Base-by-base conservation (phyloP, 1,140 invertebrate genomes). In the Hyphantria cunea region DNA sequence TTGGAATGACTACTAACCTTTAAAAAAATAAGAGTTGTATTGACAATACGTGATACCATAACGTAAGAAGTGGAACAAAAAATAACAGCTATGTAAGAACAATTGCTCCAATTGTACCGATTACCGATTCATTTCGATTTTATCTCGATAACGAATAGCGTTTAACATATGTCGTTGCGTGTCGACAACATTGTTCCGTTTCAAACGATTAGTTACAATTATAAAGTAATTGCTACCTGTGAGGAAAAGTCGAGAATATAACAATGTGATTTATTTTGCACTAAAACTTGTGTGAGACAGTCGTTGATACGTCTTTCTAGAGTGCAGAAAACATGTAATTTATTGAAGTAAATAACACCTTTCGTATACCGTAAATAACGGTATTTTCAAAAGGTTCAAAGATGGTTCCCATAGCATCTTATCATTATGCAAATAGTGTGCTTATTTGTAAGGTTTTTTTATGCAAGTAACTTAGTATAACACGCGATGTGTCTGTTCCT, bases 111-210 rank as follows among this genome's bases (percentile, higher is more conserved):
- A 33, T 12, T n/a, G 12, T 5, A 25, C 17, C 17, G 17, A 25
- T 25, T 44, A 44, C 12, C 12, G 10, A 47, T 47, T 47, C 14
- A 17, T 58, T 37, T 49, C 55, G 44, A 58, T 37, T 48, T 49
- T 61, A 74, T 72, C 71, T 72, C 65, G 72, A 72, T 67, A 65
- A 64, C 47, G 63, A 71, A 49, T 66, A 64, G 63, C 64, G 60
- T 63, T 78, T 72, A 68, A 67, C 75, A 72, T 74, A 78, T 65
- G 41, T 80, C 64, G 37, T 58, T 12, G 78, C 78, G 69, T 80
- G 55, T 37, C 33, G 34, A 37, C 34, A 13, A 12, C 12, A 39
- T 64, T 63, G 72, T 76, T 77, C 76, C 75, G 70, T 71, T 64
- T 67, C 71, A 54, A 61, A 33, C 72, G 66, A 81, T 81, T 77